Conservation (phyloP, 2,113 vertebrate genomes). For the Cervus canadensis region DNA sequence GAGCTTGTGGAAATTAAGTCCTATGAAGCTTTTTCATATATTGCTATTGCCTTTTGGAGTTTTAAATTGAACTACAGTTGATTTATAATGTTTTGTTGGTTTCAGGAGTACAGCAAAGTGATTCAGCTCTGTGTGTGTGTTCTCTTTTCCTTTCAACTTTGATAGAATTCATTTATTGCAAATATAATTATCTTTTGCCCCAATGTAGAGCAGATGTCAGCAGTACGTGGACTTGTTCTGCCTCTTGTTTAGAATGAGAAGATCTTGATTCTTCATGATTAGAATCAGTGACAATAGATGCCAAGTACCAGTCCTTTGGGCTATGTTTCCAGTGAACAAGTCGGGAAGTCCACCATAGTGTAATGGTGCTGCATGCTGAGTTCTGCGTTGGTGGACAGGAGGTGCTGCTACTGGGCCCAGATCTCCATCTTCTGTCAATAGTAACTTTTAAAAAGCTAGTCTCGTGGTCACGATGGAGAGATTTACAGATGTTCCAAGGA, state of each 20-base stretch:
- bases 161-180: neutral
- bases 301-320: neutral
- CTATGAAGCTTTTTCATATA: neutral
- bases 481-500: slow-evolving; percentile 37
- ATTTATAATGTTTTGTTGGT: neutral
- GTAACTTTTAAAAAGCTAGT: neutral
- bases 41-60: neutral
- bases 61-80: neutral
- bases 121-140: neutral
- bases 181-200: neutral
- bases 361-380: neutral
- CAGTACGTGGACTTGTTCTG: neutral
- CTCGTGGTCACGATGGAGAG: neutral
- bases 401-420: neutral
- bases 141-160: neutral
- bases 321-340: neutral
- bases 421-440: neutral
- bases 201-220: neutral
- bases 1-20: neutral
- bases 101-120: neutral
- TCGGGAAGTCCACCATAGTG: neutral
- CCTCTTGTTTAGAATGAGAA: neutral
- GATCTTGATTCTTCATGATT: neutral
- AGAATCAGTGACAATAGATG: neutral
- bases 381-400: neutral